Base-by-base conservation (phyloP, 2,888 invertebrate species). In the Pandemis corylana region DNA sequence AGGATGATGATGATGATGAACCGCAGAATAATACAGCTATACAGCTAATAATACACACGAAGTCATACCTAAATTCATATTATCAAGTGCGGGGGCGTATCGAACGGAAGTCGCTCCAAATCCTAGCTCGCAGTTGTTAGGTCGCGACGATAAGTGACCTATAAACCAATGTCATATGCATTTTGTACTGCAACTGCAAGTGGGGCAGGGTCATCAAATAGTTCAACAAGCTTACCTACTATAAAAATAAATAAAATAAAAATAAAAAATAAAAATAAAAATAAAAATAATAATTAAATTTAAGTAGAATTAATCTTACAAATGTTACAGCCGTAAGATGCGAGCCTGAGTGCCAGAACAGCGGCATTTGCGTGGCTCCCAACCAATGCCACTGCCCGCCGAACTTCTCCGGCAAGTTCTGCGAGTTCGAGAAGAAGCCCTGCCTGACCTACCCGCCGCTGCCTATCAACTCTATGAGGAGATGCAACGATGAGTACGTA, bases 371-470 rank as follows among this genome's bases (percentile, higher is more conserved):
- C 83, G 87, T 97, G 4, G 95, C 95, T 42, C 96, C 97, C 0
- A 96, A 97, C 84, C 93, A 96, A 0, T 98, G 98, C 83, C 90
- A 96, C 59, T 98, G 98, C 82, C 95, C 97, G 0, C 95, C 96
- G 66, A 96, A 96, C 84, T 98, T 94, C 89, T 95, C 95, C 62
- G 98, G 98, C 5, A 95, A 96, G 0, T 95, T 95, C 81, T 98
- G 98, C 84, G 96, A 98, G 90, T 95, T 95, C 78, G 96, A 96
- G 85, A 96, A 96, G 84, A 96, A 96, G 76, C 96, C 97, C 0
- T 97, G 97, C 82, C 89, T 97, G 13, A 95, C 95, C 76, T 94
- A 90, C 81, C 97, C 97, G 0, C 95, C 95, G 0, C 86, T 96
- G 68, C 96, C 97, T 0, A 94, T 94, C 83, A 97, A 97, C 87